A percentile compares a stretch with the other conserved stretches of the same genome.
These are phyloP conservation scores for Pardalotus punctatus DNA, from an alignment of 2,113 vertebrate species.

Conservation along the genomic window DNA sequence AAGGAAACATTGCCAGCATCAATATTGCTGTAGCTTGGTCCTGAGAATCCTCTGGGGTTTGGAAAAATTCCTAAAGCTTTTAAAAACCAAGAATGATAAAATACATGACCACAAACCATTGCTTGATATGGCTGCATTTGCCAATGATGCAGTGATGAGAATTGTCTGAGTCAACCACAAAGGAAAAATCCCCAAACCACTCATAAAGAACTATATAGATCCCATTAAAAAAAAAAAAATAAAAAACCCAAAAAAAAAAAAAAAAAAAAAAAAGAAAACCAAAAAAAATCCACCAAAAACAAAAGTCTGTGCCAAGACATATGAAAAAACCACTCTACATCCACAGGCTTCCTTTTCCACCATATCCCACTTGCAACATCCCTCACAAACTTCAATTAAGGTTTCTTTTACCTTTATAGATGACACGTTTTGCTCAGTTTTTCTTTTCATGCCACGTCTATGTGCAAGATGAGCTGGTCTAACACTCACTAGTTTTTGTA, in stretches of 20 bases:
- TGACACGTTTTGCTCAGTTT: neutral
- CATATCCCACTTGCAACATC: neutral
- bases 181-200: neutral
- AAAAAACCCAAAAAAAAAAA: neutral
- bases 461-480: neutral
- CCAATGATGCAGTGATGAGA: neutral
- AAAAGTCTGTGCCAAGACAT: accelerated
- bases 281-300: neutral
- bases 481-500: neutral
- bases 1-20: neutral
- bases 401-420: neutral
- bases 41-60: neutral
- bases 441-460: neutral
- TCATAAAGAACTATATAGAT: neutral
- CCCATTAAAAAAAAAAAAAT: neutral
- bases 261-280: neutral
- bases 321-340: neutral
- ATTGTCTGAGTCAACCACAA: neutral
- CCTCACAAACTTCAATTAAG: neutral
- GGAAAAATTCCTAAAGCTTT: neutral
- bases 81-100: neutral
- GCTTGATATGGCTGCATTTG: neutral
- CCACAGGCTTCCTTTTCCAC: neutral
- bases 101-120: neutral
- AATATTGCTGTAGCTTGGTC: neutral